A percentile compares a stretch with the other conserved stretches of the same genome.
phyloP scores from a whole-genome alignment of 53 echinoderm and acorn worm genomes.

The Echinarachnius parma region DNA sequence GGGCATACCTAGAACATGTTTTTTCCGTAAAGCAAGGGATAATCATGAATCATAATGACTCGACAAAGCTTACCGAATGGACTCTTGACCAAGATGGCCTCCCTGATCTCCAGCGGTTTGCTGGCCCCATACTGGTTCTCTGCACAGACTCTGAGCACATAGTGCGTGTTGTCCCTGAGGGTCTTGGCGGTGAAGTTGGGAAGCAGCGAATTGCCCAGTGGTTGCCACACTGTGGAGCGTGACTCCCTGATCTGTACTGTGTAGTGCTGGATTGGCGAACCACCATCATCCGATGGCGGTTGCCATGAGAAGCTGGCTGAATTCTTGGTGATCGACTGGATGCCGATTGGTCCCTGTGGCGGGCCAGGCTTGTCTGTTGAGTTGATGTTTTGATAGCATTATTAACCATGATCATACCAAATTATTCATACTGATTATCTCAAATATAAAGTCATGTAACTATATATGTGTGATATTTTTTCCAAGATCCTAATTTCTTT shows the following conservation, averaged over 20 bases:
- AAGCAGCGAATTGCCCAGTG: slow-evolving; percentile 64
- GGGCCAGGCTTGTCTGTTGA: slow-evolving; percentile 85
- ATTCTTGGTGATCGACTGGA: slow-evolving; percentile 71
- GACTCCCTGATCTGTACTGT: slow-evolving; percentile 81
- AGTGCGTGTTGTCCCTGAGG: slow-evolving; percentile 62
- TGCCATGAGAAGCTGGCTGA: slow-evolving; percentile 78
- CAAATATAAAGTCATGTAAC: no score
- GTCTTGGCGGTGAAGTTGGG: slow-evolving; percentile 61
- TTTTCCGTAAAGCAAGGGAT: no score
- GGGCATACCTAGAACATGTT: no score
- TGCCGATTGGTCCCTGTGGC: slow-evolving; percentile 75
- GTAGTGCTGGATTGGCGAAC: slow-evolving; percentile 74
- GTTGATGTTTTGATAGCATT: no score
- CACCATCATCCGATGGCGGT: slow-evolving; percentile 84
- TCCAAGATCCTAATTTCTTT: no score
- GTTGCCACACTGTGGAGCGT: slow-evolving; percentile 66
- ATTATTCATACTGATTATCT: no score
- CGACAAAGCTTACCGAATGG: slow-evolving; percentile 84
- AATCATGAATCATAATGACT: no score
- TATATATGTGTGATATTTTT: no score
- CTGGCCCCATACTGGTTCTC: slow-evolving; percentile 88
- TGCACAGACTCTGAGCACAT: slow-evolving; percentile 77
- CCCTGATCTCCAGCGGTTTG: slow-evolving; percentile 77
- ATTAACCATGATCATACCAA: no score
- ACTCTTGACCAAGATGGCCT: slow-evolving; percentile 88